Conservation (phyloP, 2,888 invertebrate species). For the Carterocephalus palaemon region DNA sequence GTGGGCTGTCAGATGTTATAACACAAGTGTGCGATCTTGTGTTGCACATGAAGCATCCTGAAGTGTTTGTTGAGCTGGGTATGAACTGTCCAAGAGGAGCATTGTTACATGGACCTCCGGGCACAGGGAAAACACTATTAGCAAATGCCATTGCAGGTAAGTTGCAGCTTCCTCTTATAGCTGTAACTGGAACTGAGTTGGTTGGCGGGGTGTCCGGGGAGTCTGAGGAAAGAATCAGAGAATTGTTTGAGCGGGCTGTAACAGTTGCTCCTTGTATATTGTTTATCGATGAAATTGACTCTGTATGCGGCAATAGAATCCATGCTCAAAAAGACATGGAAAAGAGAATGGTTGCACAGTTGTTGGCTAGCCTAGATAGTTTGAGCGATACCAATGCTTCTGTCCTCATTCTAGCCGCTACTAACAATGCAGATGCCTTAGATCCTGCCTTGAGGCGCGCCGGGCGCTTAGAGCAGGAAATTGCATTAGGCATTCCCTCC, state of each 20-base stretch:
- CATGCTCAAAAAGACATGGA: constrained; percentile 98
- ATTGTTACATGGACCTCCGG: constrained; percentile 96
- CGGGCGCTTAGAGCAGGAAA: constrained; percentile 96
- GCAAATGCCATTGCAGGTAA: constrained; percentile 93
- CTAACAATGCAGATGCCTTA: constrained; percentile 93
- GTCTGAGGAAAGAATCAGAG: constrained; percentile 94
- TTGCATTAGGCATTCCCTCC: constrained; percentile 95
- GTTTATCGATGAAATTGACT: constrained; percentile 98
- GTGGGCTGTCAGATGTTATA: constrained; percentile 87
- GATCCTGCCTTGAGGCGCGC: constrained; percentile 95
- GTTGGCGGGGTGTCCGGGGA: constrained; percentile 97
- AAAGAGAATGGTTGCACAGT: constrained; percentile 94
- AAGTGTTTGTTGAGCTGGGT: constrained; percentile 91
- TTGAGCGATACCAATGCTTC: constrained; percentile 74
- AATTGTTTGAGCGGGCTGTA: constrained; percentile 91
- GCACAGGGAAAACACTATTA: constrained; percentile 92
- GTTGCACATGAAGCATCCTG: constrained; percentile 92
- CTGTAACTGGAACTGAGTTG: constrained; percentile 94
- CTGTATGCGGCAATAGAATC: constrained; percentile 94
- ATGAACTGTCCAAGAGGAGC: constrained; percentile 94
- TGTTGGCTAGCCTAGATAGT: constrained; percentile 94
- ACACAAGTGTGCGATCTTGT: constrained; percentile 85
- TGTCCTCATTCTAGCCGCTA: constrained; percentile 95
- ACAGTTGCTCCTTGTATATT: constrained; percentile 88
- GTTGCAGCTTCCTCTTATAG: constrained; percentile 88